Evolutionary conservation across 2,888 invertebrate species (phyloP), one percentile per base, ranked within the genome.

Genomic region (Cosmorhoe ocellata): DNA sequence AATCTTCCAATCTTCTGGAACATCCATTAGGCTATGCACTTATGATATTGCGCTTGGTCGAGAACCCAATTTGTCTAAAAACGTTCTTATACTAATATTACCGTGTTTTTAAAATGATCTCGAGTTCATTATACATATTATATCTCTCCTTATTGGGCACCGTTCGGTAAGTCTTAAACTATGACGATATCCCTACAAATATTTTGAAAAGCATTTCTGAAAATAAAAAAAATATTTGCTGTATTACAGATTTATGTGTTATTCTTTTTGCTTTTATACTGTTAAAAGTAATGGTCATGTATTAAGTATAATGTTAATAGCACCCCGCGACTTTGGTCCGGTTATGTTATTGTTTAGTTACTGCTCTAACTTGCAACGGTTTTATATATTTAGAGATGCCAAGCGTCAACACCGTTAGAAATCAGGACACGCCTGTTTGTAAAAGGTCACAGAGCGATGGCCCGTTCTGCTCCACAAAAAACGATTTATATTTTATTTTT

Each of bases 401-500:
- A 40, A 33, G 44, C 27, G 36, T 41, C 40, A 40, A 43, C 42
- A 32, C 43, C 53, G 44, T 60, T 54, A 51, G 51, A 58, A 74
- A 67, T 61, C 74, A 56, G 60, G 59, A 67, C 76, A 77, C 76
- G 76, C 76, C 61, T 59, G 63, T 63, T 48, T 68, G 54, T 45
- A 58, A 71, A 76, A 74, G 74, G 76, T 74, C 74, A 56, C 48
- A 42, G 50, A 46, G 47, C 47, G 54, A 42, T 52, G 38, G 65
- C 59, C 59, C 58, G 61, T 58, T 61, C 52, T 57, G 60, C 58
- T 61, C 65, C 62, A 56, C 57, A 59, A 64, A 51, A 56, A 39
- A 47, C 37, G 14, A 56, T 51, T 58, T 45, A 31, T 27, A 28
- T 31, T 48, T 58, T 46, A 51, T 52, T 58, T 47, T 50, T 22